Evolutionary conservation across 2,797 vertebrate species (phyloP), one percentile per base, ranked within the genome.

Genomic region (Eulemur rubriventer): DNA sequence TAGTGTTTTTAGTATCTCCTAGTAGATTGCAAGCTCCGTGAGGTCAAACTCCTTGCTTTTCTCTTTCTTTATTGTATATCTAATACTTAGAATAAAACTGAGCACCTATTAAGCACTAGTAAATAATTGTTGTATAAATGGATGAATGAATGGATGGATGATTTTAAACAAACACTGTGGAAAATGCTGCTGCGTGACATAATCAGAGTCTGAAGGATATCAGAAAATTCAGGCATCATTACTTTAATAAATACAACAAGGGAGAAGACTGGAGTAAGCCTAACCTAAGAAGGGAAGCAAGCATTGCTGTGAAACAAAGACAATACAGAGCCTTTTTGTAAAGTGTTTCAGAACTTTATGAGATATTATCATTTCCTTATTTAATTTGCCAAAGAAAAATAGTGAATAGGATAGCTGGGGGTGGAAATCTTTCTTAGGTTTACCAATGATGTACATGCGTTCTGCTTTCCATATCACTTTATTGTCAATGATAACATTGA

Each of bases 351-450:
- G 50, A 16, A 83, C 38, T 69, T 82, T 17, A 46, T 82, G 33
- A 80, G 50, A 28, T 70, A 46, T 86, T 78, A 75, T 83, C 10
- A 38, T 96, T 93, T 94, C 43, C 63, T 95, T 89, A 92, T 69
- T 93, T 91, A 83, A 95, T 95, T 50, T 94, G 22, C 35, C 22
- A 79, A 46, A 70, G 50, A 86, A 87, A 90, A 84, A 33, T 65
- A 63, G 35, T 75, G 50, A 82, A 35, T 43, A 78, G 33, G 35
- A 76, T n/a, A 85, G 26, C 30, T 82, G 78, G 57, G 8, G 75
- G 26, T 92, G 35, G 81, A 93, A 95, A 76, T 87, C 26, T 90
- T 81, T 91, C 30, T 82, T 46, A 83, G 46, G 24, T 73, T 81
- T 89, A 89, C 80, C 38, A 84, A 5, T 38, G 30, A 91, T 57